A percentile compares a stretch with the other conserved stretches of the same genome.
Evolutionary conservation across 2,888 invertebrate genomes (phyloP).

Genomic region (Vanessa cardui): DNA sequence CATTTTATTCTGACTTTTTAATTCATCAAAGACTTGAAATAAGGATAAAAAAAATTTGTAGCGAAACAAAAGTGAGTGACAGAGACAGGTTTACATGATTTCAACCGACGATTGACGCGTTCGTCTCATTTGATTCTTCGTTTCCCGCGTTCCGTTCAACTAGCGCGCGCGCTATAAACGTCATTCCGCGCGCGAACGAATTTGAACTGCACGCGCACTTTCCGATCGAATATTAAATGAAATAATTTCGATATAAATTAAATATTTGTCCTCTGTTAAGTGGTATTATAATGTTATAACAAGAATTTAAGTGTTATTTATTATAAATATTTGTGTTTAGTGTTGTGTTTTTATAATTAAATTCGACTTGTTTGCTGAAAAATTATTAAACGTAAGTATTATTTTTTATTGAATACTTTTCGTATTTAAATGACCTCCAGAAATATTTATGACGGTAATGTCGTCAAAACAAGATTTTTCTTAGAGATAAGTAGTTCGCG

Average conservation of each 20-base stretch:
- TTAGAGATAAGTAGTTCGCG: conserved; percentile 41
- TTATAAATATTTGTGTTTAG: conserved; percentile 44
- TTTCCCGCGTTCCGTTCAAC: conserved; percentile 62
- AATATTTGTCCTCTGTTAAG: conserved; percentile 42
- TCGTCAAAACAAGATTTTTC: conserved; percentile 41
- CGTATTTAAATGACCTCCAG: conserved; percentile 22
- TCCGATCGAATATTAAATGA: conserved; percentile 55
- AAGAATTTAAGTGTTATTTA: conserved; percentile 46
- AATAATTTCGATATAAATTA: conserved; percentile 36
- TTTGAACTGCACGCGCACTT: conserved; percentile 54
- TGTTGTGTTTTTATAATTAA: conserved; percentile 41
- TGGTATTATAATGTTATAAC: conserved; percentile 52
- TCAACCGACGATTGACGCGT: not conserved
- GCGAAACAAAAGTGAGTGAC: not conserved
- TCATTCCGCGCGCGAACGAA: conserved; percentile 73
- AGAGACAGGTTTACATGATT: not conserved
- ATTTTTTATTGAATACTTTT: conserved; percentile 17
- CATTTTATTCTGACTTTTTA: too few relatives aligned
- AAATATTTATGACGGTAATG: conserved; percentile 34
- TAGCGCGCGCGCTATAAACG: conserved; percentile 57
- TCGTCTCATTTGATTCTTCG: conserved; percentile 39
- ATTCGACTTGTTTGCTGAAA: conserved; percentile 14
- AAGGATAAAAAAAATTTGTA: not conserved
- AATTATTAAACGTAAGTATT: conserved; percentile 24
- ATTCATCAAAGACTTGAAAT: too few relatives aligned